Evolutionary conservation across 2,797 vertebrate species (phyloP).

Genomic region (Manis javanica): DNA sequence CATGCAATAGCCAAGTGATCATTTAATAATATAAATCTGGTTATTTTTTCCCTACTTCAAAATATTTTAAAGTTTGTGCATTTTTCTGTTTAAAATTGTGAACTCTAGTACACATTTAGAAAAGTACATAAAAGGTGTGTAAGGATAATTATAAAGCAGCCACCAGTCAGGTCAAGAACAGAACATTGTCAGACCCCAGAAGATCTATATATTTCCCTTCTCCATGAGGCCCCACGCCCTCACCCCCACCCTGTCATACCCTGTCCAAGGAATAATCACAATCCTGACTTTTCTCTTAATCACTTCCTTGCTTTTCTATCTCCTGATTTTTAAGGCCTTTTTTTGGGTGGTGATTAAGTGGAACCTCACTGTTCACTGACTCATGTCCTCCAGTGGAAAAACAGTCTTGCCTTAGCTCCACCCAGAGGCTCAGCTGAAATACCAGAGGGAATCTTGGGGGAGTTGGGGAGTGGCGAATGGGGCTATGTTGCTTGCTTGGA

Average conservation of each 20-base stretch:
- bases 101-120: not conserved
- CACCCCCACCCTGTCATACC: not conserved
- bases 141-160: not conserved
- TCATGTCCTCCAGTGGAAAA: conserved; percentile 79
- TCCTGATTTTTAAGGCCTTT: conserved; percentile 59
- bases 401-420: conserved; percentile 50
- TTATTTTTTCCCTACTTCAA: not conserved
- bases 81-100: conserved; percentile 21
- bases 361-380: conserved; percentile 71
- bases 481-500: not conserved
- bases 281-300: conserved; percentile 59
- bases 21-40: conserved; percentile 13
- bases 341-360: conserved; percentile 74
- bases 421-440: conserved; percentile 54
- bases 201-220: not conserved
- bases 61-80: not conserved
- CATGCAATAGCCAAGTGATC: not conserved
- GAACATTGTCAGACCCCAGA: not conserved
- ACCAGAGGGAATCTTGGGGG: not conserved
- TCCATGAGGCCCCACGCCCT: no score
- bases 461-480: rapidly evolving
- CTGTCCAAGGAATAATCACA: not conserved
- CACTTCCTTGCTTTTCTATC: conserved; percentile 66
- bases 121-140: not conserved
- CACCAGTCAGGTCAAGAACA: not conserved